phyloP scores from a whole-genome alignment of 2,888 invertebrate genomes.

The Oeneis ivallda region DNA sequence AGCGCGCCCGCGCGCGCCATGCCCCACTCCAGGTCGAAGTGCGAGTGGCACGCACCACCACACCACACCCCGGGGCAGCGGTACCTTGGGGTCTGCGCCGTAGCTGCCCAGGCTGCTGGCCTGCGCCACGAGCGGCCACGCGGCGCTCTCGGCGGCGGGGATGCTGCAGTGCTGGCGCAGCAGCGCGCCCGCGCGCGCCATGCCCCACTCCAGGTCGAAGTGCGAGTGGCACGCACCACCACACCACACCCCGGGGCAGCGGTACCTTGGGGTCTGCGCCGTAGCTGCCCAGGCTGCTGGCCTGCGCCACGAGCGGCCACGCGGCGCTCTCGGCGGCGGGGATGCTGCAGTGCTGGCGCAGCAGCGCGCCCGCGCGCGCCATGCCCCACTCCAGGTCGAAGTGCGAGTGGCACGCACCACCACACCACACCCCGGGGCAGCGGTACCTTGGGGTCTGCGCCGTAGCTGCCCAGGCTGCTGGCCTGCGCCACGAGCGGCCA shows the following conservation, averaged over 20 bases:
- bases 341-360: slow-evolving; percentile 84
- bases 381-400: slow-evolving; percentile 85
- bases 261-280: slow-evolving; percentile 83
- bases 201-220: slow-evolving; percentile 84
- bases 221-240: not conserved
- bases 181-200: slow-evolving; percentile 82
- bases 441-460: slow-evolving; percentile 80
- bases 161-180: slow-evolving; percentile 84
- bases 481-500: slow-evolving; percentile 93
- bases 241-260: not conserved
- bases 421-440: not conserved
- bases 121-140: slow-evolving; percentile 90
- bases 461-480: slow-evolving; percentile 94
- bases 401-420: not conserved
- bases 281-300: slow-evolving; percentile 94
- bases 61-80: not conserved
- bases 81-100: slow-evolving; percentile 83
- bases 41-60: not conserved
- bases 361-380: slow-evolving; percentile 81
- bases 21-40: slow-evolving; percentile 84
- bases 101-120: slow-evolving; percentile 95
- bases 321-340: slow-evolving; percentile 62
- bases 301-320: slow-evolving; percentile 91
- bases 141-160: slow-evolving; percentile 61
- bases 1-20: slow-evolving; percentile 82